Percentiles rank a stretch among this genome's conserved stretches.
phyloP scores from a whole-genome alignment of 2,888 invertebrate species.

The Idaea straminata region DNA sequence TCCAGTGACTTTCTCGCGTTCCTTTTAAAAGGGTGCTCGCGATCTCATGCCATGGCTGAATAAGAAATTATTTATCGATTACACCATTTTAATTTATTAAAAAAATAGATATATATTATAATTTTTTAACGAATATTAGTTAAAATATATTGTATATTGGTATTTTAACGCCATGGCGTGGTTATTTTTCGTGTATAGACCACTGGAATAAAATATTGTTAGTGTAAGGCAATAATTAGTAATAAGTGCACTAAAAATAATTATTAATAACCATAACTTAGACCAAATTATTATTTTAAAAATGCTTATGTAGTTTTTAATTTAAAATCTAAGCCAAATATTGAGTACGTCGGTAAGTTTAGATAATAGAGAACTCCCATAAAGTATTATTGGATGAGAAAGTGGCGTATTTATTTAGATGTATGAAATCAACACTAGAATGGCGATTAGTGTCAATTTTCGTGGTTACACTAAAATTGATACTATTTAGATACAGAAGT shows the following conservation, averaged over 20 bases:
- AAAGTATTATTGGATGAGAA: constrained; percentile 71
- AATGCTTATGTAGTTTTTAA: constrained; percentile 76
- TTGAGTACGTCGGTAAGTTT: constrained; percentile 74
- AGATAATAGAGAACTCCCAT: constrained; percentile 62
- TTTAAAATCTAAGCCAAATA: constrained; percentile 79
- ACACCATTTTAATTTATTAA: background rate
- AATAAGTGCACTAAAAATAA: constrained; percentile 74
- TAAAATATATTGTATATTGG: constrained; percentile 21
- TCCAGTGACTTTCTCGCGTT: constrained; percentile 60
- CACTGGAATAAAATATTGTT: constrained; percentile 65
- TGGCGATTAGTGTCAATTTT: constrained; percentile 9
- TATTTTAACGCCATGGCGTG: constrained; percentile 35
- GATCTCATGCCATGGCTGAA: background rate
- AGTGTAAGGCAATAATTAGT: constrained; percentile 75
- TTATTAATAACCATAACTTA: constrained; percentile 74
- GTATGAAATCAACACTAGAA: constrained; percentile 34
- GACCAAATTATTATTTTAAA: constrained; percentile 77
- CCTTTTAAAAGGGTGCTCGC: constrained; percentile 2
- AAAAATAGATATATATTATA: background rate
- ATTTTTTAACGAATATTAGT: constrained; percentile 1
- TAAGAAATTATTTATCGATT: background rate
- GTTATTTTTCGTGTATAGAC: constrained; percentile 37
- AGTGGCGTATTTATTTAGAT: constrained; percentile 72
- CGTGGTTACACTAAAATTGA: constrained; percentile 10
- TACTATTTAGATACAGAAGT: constrained; percentile 12